Base-by-base conservation (phyloP, 2,888 invertebrate species). In the Patella pellucida region DNA sequence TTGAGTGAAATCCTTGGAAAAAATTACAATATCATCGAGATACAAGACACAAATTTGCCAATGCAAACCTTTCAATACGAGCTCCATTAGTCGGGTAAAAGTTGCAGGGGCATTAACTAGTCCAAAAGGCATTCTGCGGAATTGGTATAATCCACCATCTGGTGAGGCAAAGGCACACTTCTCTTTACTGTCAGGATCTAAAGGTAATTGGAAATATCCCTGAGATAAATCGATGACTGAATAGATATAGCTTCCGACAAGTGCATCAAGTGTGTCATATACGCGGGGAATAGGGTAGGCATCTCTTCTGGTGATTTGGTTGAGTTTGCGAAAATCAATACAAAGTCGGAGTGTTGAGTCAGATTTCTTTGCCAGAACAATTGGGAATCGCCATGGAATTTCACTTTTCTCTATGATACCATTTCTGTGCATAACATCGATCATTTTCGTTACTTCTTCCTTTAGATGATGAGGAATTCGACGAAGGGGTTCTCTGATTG, bases 171-270 rank as follows among this genome's bases (percentile, higher is more conserved):
- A 62, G 7, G 19, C 62, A 62, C 62, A 62, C 23, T 62, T 4
- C 3, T n/a, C 19, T 62, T 62, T 62, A 0, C 11, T 14, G 11
- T 50, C 23, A 9, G 52, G 15, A 54, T 56, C 56, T 15, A 71
- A 54, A 27, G 52, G 54, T 16, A 71, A 16, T 15, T 71, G 71
- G 51, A 50, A 50, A 52, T 71, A 71, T 14, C 71, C 71, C 7
- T 52, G 50, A 3, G 31, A 16, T 27, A 72, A 67, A 62, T 72
- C 72, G 15, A 72, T 50, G 19, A 50, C 62, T 4, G 41, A 62
- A 19, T 56, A 72, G 11, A 56, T 56, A 19, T 62, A 50, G 56
- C 56, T 62, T 27, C 72, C 62, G 12, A n/a, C 16, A n/a, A 56
- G 2, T 16, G 56, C 56, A 19, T 62, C 56, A 7, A 62, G 19